Conservation (phyloP, 2,888 invertebrate species). For the Ferdinandea cuprea region DNA sequence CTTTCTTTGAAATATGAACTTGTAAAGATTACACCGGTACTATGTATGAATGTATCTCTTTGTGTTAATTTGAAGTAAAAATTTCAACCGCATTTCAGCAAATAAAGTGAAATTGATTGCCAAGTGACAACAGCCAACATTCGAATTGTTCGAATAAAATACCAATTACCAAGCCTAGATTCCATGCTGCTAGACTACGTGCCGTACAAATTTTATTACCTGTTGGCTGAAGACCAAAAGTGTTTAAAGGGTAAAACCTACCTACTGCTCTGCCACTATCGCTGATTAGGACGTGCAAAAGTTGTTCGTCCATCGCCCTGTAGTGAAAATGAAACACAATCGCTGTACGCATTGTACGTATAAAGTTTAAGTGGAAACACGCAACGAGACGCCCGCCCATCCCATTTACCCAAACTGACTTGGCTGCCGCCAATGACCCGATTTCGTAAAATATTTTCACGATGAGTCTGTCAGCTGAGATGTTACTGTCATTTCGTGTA, state of each 20-base stretch:
- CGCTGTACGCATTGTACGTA: conserved; percentile 1
- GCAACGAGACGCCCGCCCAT: conserved; percentile 16
- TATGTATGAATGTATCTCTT: neutral
- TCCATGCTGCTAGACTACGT: conserved; percentile 2
- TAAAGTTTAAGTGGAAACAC: neutral
- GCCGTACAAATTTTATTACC: conserved; percentile 4
- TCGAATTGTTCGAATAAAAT: conserved; percentile 18
- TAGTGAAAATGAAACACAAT: conserved; percentile 9
- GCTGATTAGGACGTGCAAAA: conserved; percentile 8
- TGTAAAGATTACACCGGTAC: neutral
- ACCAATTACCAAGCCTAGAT: conserved; percentile 23
- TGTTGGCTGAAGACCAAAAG: conserved; percentile 11
- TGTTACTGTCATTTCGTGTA: conserved; percentile 19
- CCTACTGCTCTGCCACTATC: neutral
- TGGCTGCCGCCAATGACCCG: conserved; percentile 8
- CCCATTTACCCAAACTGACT: conserved; percentile 19
- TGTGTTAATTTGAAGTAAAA: neutral
- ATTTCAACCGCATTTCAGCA: neutral
- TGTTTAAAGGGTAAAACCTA: conserved; percentile 1
- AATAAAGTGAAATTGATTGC: conserved; percentile 42
- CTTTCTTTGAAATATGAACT: conserved; percentile 18
- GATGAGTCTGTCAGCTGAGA: conserved; percentile 24
- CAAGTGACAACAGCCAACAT: conserved; percentile 29
- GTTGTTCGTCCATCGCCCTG: neutral
- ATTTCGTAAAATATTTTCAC: conserved; percentile 23